phyloP scores from a whole-genome alignment of 2,888 invertebrate genomes.

The Orthonychiurus folsomi region DNA sequence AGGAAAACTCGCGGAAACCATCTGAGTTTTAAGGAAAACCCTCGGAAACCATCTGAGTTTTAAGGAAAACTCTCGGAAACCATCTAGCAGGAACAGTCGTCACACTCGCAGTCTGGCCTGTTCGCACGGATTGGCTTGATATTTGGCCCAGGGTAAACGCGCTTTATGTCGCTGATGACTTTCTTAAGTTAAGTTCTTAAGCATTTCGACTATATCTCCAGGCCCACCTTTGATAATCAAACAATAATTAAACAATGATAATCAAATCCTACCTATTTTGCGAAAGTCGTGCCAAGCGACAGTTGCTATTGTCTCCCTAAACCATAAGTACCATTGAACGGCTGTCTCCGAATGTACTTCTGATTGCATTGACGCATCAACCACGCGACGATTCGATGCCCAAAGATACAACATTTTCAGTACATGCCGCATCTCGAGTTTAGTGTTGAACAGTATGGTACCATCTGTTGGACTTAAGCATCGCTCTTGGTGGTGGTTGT shows the following conservation, averaged over 20 bases:
- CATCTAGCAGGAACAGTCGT: no score
- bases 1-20: no score
- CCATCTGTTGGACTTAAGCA: not conserved
- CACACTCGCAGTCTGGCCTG: no score
- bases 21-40: no score
- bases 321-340: not conserved
- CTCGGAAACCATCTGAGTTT: no score
- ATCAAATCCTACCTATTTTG: not conserved
- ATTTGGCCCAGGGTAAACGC: conserved; percentile 9
- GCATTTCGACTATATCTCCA: not conserved
- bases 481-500: not conserved
- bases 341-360: not conserved
- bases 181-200: not conserved
- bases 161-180: not conserved
- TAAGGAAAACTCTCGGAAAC: no score
- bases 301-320: not conserved
- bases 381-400: not conserved
- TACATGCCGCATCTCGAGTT: not conserved
- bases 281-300: not conserved
- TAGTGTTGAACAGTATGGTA: not conserved
- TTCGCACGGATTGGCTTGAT: not conserved
- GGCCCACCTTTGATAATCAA: no score
- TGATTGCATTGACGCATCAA: not conserved
- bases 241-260: not conserved
- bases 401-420: not conserved